Base-by-base conservation (phyloP, 2,888 invertebrate genomes). In the Ectropis crepuscularia region DNA sequence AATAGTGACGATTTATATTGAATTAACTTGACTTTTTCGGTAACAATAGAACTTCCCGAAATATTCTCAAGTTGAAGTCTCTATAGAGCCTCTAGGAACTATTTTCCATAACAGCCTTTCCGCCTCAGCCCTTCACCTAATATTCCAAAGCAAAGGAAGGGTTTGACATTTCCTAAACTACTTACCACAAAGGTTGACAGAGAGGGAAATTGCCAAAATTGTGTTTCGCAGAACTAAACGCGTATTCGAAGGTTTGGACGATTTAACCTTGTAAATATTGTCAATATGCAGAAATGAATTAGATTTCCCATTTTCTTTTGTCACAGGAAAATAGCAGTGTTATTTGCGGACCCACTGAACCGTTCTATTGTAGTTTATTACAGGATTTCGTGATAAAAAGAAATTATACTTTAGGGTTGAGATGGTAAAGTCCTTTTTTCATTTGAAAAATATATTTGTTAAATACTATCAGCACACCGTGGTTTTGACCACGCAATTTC, bases 81-180 rank as follows among this genome's bases (percentile, higher is more conserved):
- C 46, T 42, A 54, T 6, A n/a, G 5, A 12, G 8, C 10, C 10
- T 41, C 38, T 49, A 42, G 6, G 48, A 48, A 41, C 48, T 41
- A 36, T 47, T 47, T 47, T 39, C 55, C 55, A 47, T 57, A 48
- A 46, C 38, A 12, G 12, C 16, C 8, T 48, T 12, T 10, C 46
- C 38, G 12, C 9, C 16, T 12, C 38, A 54, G 38, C 28, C 42
- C 43, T 53, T 46, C 10, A 51, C 41, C 60, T 28, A 49, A 61
- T 53, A 48, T 54, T 49, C 61, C 8, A 54, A n/a, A 59, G 39
- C 46, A 39, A 41, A 5, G 47, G 12, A 53, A 53, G 49, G 59
- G 63, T 55, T 63, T 59, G 63, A 59, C 58, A 51, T 59, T 59
- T 53, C 58, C 47, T 58, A 63, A 57, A 63, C 63, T 45, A 63